Evolutionary conservation across 2,888 invertebrate species (phyloP).

Genomic region (Rhynchonema sp.): DNA sequence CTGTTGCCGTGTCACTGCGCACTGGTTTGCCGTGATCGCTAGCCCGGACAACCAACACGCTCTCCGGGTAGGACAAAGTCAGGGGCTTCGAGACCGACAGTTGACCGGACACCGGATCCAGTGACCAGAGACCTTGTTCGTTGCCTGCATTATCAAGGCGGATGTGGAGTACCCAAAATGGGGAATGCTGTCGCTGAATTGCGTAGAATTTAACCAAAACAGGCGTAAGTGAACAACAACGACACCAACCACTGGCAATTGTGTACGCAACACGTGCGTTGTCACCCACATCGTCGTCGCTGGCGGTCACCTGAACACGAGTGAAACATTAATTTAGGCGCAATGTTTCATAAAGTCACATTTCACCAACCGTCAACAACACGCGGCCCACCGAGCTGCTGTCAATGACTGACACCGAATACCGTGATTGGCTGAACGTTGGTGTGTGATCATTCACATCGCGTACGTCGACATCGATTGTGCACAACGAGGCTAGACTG

Average conservation of each 20-base stretch:
- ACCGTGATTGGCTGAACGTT: slow-evolving; percentile 57
- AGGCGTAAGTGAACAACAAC: no score
- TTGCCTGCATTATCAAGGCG: slow-evolving; percentile 49
- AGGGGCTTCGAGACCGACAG: slow-evolving; percentile 11
- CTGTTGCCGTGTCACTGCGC: slow-evolving; percentile 53
- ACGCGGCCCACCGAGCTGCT: slow-evolving; percentile 52
- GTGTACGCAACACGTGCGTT: slow-evolving; percentile 61
- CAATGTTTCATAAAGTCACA: no score
- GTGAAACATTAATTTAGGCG: no score
- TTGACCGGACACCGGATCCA: slow-evolving; percentile 16
- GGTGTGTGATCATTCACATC: slow-evolving; percentile 80
- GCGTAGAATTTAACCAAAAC: no score
- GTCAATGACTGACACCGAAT: slow-evolving; percentile 56
- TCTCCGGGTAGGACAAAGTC: slow-evolving; percentile 41
- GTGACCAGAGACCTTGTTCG: slow-evolving; percentile 40
- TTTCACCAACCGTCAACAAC: slow-evolving; percentile 48
- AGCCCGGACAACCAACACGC: slow-evolving; percentile 62
- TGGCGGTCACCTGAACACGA: no score
- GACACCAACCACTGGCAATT: slow-evolving; percentile 49
- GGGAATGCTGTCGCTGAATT: no score
- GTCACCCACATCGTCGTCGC: slow-evolving; percentile 60
- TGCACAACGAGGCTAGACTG: not conserved
- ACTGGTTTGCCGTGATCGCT: slow-evolving; percentile 50
- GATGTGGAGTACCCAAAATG: no score
- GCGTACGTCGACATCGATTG: slow-evolving; percentile 39